Conservation (phyloP, 1,140 invertebrate species). For the Aphelenchoides fujianensis region DNA sequence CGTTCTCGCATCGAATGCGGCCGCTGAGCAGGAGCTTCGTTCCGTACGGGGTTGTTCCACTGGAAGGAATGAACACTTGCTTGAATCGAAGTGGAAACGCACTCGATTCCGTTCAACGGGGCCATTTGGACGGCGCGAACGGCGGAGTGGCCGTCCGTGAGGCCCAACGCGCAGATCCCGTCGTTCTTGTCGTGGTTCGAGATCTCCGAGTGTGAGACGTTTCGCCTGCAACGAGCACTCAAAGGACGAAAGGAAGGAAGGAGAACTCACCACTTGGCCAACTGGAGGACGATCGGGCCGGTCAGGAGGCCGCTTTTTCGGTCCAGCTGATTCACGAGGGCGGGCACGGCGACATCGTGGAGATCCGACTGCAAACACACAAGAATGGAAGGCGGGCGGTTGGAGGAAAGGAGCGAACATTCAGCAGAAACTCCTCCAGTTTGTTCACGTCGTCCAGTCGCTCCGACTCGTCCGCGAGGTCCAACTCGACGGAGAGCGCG, state of each 20-base stretch:
- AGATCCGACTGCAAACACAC: constrained; percentile 35
- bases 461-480: constrained; percentile 10
- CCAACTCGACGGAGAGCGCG: constrained; percentile 2
- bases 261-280: constrained; percentile 61
- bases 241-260: no score
- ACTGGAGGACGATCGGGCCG: constrained; percentile 64
- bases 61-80: constrained; percentile 41
- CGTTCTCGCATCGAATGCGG: constrained; percentile 59
- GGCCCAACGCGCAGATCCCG: constrained; percentile 60
- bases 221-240: no score
- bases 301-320: constrained; percentile 39
- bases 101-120: constrained; percentile 60
- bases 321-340: constrained; percentile 31
- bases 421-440: constrained; percentile 17
- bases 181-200: constrained; percentile 62
- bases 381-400: constrained; percentile 24
- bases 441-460: neutral
- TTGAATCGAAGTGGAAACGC: constrained; percentile 8
- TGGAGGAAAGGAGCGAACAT: constrained; percentile 19
- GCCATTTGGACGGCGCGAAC: constrained; percentile 60
- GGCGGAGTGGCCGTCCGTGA: constrained; percentile 63
- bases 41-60: constrained; percentile 62
- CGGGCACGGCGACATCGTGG: constrained; percentile 23
- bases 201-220: constrained; percentile 63
- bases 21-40: constrained; percentile 62